Conservation (phyloP, 2,113 vertebrate genomes). For the Pycnonotus jocosus region DNA sequence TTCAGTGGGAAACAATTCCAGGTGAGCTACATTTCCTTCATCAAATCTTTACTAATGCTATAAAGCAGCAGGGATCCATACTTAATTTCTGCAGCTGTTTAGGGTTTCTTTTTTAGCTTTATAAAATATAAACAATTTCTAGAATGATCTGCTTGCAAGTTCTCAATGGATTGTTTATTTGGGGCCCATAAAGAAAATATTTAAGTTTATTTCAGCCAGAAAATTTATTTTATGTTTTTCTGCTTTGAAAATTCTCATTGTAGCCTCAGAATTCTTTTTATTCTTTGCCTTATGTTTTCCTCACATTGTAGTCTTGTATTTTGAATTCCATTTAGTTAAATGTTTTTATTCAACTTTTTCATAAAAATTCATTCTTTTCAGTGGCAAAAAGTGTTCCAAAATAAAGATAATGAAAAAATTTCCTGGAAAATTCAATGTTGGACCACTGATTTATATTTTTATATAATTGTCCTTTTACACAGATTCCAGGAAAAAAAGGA, state of each 20-base stretch:
- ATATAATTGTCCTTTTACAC: background rate
- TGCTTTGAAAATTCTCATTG: background rate
- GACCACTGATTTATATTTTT: background rate
- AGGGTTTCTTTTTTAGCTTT: background rate
- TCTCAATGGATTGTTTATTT: background rate
- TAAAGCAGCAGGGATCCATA: background rate
- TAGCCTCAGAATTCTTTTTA: background rate
- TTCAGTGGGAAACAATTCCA: background rate
- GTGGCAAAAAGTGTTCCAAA: background rate
- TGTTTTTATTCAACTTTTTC: background rate
- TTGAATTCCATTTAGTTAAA: background rate
- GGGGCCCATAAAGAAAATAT: background rate
- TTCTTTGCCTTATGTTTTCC: background rate
- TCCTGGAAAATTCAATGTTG: background rate
- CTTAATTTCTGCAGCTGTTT: background rate
- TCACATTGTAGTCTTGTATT: background rate
- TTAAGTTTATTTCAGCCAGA: background rate
- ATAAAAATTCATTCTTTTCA: background rate
- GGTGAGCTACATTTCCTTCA: background rate
- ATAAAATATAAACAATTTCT: background rate
- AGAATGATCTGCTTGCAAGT: background rate
- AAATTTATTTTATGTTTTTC: background rate
- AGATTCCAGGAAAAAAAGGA: background rate
- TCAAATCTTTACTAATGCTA: background rate
- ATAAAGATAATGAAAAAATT: background rate